Conservation (phyloP, 2,113 vertebrate species). For the Zosterops lateralis region DNA sequence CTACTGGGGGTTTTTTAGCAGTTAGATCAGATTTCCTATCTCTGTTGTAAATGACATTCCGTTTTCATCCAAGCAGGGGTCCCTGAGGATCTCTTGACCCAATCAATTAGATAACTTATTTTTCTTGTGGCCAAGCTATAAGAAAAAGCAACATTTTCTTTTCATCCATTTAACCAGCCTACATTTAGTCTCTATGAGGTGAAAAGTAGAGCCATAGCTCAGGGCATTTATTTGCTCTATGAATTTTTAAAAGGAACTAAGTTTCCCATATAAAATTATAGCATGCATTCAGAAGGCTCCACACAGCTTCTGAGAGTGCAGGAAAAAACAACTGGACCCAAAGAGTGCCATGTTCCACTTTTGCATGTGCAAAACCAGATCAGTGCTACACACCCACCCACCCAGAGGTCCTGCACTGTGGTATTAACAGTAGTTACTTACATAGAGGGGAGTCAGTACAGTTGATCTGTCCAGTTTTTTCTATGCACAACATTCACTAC, state of each 20-base stretch:
- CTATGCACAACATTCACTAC: background rate
- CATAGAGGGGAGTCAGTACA: background rate
- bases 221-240: background rate
- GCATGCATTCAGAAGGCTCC: background rate
- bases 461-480: background rate
- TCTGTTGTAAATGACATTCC: background rate
- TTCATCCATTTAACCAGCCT: background rate
- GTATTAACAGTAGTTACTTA: background rate
- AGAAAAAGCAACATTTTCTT: background rate
- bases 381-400: background rate
- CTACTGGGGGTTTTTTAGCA: background rate
- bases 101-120: background rate
- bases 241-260: background rate
- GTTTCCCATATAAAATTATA: background rate
- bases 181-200: background rate
- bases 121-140: background rate
- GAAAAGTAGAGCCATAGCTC: background rate
- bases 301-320: background rate
- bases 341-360: background rate
- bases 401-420: background rate
- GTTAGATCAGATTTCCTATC: background rate
- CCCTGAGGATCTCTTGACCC: background rate
- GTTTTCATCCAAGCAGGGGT: background rate
- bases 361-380: background rate
- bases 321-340: background rate